Evolutionary conservation across 2,113 vertebrate species (phyloP).

Genomic region (Nyctereutes procyonoides): DNA sequence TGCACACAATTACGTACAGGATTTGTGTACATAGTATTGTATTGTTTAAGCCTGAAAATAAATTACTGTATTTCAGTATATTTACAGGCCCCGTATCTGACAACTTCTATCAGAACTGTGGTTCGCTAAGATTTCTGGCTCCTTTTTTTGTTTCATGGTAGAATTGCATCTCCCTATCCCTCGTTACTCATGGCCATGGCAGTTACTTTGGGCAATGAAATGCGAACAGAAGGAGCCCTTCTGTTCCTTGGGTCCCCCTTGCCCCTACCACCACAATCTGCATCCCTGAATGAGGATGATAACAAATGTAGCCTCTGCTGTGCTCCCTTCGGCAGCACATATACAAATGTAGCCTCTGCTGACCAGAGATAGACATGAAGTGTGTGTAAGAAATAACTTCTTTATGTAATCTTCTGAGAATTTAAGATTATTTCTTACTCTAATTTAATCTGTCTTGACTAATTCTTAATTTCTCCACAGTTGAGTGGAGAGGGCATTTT

Average conservation of each 20-base stretch:
- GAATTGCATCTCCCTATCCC: not conserved
- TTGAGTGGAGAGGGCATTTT: not conserved
- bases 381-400: not conserved
- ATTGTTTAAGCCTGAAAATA: not conserved
- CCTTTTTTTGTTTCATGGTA: not conserved
- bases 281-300: not conserved
- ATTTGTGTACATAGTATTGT: not conserved
- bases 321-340: no score
- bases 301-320: not conserved
- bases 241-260: not conserved
- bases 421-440: not conserved
- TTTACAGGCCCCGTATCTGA: not conserved
- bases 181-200: not conserved
- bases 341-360: not conserved
- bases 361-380: not conserved
- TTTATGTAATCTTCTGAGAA: not conserved
- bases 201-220: not conserved
- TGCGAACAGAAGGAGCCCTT: not conserved
- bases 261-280: not conserved
- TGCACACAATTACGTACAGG: not conserved
- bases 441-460: not conserved
- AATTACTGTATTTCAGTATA: not conserved
- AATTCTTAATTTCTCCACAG: constrained; percentile 1
- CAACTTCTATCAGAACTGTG: not conserved
- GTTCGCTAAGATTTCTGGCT: not conserved